A percentile compares a stretch with the other conserved stretches of the same genome.
Conservation (phyloP, 2,797 vertebrate genomes). For the Enteromius viviparus region DNA sequence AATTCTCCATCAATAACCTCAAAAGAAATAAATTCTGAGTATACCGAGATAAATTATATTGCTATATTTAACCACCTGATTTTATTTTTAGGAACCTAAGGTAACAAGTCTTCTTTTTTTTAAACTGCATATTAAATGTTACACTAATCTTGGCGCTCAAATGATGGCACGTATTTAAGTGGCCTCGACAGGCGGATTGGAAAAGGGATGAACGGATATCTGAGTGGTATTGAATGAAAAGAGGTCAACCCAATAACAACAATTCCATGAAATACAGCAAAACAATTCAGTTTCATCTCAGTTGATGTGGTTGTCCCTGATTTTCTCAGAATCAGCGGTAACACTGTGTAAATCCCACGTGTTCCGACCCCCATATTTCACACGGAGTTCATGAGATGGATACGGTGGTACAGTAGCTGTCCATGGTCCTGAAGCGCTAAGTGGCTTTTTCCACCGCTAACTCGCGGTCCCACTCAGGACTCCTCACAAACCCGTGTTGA, state of each 20-base stretch:
- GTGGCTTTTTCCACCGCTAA: constrained; percentile 72
- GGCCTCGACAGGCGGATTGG: no score
- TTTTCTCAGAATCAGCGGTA: constrained; percentile 17
- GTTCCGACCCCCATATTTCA: constrained; percentile 66
- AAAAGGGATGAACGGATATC: background rate
- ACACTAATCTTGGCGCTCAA: background rate
- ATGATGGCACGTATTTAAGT: background rate
- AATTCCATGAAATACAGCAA: background rate
- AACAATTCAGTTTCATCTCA: background rate
- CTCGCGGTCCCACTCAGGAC: constrained; percentile 69
- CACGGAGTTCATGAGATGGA: constrained; percentile 67
- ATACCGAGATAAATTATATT: background rate
- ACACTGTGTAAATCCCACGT: constrained; percentile 37
- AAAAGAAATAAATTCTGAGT: background rate
- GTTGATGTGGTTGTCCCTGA: background rate
- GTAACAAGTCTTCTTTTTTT: background rate
- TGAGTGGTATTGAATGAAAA: background rate
- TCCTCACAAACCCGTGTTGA: constrained; percentile 72
- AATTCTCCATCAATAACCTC: background rate
- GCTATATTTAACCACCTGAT: background rate
- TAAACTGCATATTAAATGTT: background rate
- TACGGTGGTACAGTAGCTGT: constrained; percentile 73
- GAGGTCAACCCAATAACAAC: constrained; percentile 8
- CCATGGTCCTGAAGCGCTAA: constrained; percentile 81
- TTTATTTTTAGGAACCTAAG: background rate